Evolutionary conservation across 2,113 vertebrate species (phyloP).

Genomic region (Azemiops feae): DNA sequence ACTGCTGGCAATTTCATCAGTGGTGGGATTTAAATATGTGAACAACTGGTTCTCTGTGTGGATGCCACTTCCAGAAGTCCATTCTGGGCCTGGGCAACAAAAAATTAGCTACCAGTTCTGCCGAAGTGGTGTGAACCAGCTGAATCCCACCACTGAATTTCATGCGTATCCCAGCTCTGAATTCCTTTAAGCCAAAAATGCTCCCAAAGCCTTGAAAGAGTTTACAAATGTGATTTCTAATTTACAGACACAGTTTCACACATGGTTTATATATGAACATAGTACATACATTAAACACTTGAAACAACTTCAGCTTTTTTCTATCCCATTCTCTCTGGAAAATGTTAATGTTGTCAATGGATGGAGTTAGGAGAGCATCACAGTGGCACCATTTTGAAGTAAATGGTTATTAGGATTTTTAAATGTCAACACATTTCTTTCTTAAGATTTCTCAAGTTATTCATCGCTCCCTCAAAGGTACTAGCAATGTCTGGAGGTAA

Average conservation of each 20-base stretch:
- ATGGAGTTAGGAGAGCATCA: background rate
- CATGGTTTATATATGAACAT: background rate
- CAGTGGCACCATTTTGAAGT: background rate
- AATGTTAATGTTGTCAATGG: background rate
- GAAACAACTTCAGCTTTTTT: background rate
- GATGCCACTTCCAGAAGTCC: too few relatives aligned
- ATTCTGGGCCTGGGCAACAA: too few relatives aligned
- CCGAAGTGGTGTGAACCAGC: too few relatives aligned
- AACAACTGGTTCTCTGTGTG: too few relatives aligned
- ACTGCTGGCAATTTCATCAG: background rate
- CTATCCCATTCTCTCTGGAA: background rate
- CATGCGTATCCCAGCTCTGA: background rate
- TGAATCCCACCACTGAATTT: too few relatives aligned
- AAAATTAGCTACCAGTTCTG: too few relatives aligned
- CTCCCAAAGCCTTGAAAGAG: background rate
- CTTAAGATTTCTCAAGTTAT: background rate
- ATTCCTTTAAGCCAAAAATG: background rate
- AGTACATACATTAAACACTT: background rate
- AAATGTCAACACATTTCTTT: background rate
- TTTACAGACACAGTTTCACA: background rate
- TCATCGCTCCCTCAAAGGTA: background rate
- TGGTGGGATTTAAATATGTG: too few relatives aligned
- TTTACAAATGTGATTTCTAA: background rate
- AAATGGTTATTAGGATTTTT: background rate
- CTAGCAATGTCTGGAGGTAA: background rate